A percentile compares a stretch with the other conserved stretches of the same genome.
Evolutionary conservation across 2,888 invertebrate genomes (phyloP).

Genomic region (Nowickia ferox): DNA sequence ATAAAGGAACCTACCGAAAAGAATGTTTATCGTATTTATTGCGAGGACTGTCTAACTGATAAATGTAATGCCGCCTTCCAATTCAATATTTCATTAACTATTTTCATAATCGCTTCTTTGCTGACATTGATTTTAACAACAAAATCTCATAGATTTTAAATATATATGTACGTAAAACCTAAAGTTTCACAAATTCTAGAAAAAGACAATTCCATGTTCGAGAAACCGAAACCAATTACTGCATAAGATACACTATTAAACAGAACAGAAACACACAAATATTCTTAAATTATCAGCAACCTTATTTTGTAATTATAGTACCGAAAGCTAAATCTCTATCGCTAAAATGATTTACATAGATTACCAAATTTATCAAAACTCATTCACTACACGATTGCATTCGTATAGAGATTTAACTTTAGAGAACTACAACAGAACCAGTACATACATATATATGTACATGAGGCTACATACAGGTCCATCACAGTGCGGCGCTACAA

Average conservation of each 20-base stretch:
- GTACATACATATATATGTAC: too few relatives aligned
- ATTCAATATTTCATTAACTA: slow-evolving; percentile 61
- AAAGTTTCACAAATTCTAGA: slow-evolving; percentile 2
- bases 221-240: neutral
- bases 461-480: too few relatives aligned
- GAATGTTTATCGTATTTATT: slow-evolving; percentile 78
- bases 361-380: too few relatives aligned
- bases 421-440: too few relatives aligned
- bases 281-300: neutral
- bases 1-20: slow-evolving; percentile 78
- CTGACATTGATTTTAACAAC: slow-evolving; percentile 42
- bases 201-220: slow-evolving; percentile 36
- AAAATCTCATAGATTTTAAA: slow-evolving; percentile 37
- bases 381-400: too few relatives aligned
- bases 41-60: slow-evolving; percentile 79
- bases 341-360: too few relatives aligned
- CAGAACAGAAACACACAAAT: neutral
- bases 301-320: too few relatives aligned
- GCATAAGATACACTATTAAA: neutral
- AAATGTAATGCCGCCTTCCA: slow-evolving; percentile 76
- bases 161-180: neutral
- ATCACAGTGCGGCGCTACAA: too few relatives aligned
- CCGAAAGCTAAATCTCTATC: too few relatives aligned
- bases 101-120: slow-evolving; percentile 68
- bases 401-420: too few relatives aligned